Evolutionary conservation across 2,888 invertebrate genomes (phyloP).

Genomic region (Zaprionus obscuricornis): DNA sequence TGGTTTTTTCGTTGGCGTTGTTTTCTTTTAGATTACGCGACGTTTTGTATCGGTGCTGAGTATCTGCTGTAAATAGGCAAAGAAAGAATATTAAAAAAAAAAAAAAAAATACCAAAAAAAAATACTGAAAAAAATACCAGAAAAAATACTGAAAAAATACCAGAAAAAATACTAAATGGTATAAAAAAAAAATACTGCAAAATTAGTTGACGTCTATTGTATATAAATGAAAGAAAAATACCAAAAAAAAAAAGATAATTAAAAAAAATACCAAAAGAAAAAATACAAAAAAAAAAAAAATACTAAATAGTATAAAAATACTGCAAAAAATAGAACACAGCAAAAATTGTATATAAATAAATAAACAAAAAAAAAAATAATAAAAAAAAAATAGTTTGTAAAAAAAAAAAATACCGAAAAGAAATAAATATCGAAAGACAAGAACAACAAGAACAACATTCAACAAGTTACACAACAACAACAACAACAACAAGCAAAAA

Average conservation of each 20-base stretch:
- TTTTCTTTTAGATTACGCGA: slow-evolving; percentile 83
- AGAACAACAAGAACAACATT: slow-evolving; percentile 31
- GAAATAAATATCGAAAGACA: slow-evolving; percentile 41
- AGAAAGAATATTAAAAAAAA: slow-evolving; percentile 43
- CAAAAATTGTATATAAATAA: slow-evolving; percentile 33
- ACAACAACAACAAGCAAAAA: slow-evolving; percentile 60
- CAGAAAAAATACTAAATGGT: slow-evolving; percentile 39
- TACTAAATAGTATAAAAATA: slow-evolving; percentile 14
- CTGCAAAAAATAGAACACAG: slow-evolving; percentile 26
- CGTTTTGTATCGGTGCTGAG: slow-evolving; percentile 84
- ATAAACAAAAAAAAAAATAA: slow-evolving; percentile 22
- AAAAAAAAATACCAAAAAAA: slow-evolving; percentile 36
- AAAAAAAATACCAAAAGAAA: slow-evolving; percentile 13
- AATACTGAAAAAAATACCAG: slow-evolving; percentile 43
- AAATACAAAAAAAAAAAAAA: slow-evolving; percentile 36
- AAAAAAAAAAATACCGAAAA: slow-evolving; percentile 39
- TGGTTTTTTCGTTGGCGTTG: slow-evolving; percentile 80
- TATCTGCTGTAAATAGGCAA: slow-evolving; percentile 83
- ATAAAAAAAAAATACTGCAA: too few species aligned
- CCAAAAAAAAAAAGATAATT: too few species aligned
- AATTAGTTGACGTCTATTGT: too few species aligned
- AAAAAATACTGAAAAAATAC: slow-evolving; percentile 38
- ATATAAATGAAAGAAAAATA: slow-evolving; percentile 28
- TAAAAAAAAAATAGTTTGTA: slow-evolving; percentile 38
- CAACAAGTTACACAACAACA: too few species aligned